Evolutionary conservation across 2,797 vertebrate genomes (phyloP).

Genomic region (Mycteria americana): DNA sequence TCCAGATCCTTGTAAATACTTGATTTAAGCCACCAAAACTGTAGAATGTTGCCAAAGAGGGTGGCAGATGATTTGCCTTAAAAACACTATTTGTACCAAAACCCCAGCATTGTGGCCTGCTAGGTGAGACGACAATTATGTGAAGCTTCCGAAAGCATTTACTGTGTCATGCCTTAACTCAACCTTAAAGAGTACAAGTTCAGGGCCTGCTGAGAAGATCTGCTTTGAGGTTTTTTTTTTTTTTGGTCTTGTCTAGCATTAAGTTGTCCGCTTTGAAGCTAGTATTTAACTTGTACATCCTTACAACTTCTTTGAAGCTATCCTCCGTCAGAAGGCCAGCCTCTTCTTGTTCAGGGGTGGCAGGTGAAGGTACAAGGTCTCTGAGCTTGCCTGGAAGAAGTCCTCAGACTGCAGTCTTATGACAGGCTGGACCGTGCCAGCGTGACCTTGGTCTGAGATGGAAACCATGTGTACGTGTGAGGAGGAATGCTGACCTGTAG

Average conservation of each 20-base stretch:
- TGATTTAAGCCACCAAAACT: not conserved
- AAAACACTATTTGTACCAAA: not conserved
- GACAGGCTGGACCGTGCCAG: not conserved
- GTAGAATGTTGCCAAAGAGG: not conserved
- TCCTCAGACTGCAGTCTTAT: not conserved
- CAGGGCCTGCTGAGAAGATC: not conserved
- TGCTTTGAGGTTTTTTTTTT: not conserved
- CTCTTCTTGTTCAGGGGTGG: not conserved
- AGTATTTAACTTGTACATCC: not conserved
- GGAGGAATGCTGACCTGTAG: not conserved
- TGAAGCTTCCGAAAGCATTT: not conserved
- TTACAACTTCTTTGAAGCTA: not conserved
- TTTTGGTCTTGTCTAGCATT: not conserved
- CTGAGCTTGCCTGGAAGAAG: not conserved
- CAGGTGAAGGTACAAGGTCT: not conserved
- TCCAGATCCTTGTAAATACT: not conserved
- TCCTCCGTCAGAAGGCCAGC: not conserved
- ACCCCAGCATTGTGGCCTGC: not conserved
- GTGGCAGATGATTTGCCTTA: not conserved
- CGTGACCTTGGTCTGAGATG: not conserved
- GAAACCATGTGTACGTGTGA: fast-evolving
- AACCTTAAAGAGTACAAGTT: not conserved
- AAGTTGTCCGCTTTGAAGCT: not conserved
- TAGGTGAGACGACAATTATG: not conserved
- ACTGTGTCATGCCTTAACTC: not conserved